Base-by-base conservation (phyloP, 2,888 invertebrate species). In the Teleiodes luculella region DNA sequence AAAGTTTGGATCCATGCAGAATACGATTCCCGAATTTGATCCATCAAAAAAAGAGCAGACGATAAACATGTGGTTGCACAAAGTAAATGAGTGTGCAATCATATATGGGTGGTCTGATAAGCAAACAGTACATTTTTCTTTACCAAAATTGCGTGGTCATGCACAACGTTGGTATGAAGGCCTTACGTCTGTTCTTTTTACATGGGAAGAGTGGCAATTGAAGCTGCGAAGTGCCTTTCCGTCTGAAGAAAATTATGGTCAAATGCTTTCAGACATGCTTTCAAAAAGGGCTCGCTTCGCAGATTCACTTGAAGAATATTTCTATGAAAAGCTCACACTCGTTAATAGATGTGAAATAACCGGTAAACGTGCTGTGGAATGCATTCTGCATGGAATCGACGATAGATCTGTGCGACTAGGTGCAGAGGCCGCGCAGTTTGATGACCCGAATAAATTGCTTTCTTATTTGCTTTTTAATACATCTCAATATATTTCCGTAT, bases 341-440 rank as follows among this genome's bases (percentile, higher is more conserved):
- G 11, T 61, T 3, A 61, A 58, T 48, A 51, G 59, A 8, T 61
- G 58, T 28, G 54, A 52, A 8, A 59, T 61, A 7, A 14, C 10
- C 14, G 61, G 61, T 0, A 52, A 28, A 33, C 50, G 57, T 4
- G 61, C 61, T 7, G 59, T 61, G 1, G 61, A 59, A 18, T 61
- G 61, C 18, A 52, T 61, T 11, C 8, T 59, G 8, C 41, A 53
- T 18, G 58, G 61, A 1, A 56, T 59, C 24, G 55, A 55, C n/a
- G 61, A 61, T 33, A 46, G 54, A 11, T 37, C 55, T 7, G 54
- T 62, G 1, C 43, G 62, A 8, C 36, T 57, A 47, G 57, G 60
- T 2, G 61, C 61, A 1, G 59, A 62, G 30, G 60, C 61, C 2
- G 58, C 47, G 8, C 53, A 58, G 43, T 61, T 50, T 52, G 50